A percentile compares a stretch with the other conserved stretches of the same genome.
phyloP scores from a whole-genome alignment of 2,797 vertebrate genomes.

The Phoebastria nigripes region DNA sequence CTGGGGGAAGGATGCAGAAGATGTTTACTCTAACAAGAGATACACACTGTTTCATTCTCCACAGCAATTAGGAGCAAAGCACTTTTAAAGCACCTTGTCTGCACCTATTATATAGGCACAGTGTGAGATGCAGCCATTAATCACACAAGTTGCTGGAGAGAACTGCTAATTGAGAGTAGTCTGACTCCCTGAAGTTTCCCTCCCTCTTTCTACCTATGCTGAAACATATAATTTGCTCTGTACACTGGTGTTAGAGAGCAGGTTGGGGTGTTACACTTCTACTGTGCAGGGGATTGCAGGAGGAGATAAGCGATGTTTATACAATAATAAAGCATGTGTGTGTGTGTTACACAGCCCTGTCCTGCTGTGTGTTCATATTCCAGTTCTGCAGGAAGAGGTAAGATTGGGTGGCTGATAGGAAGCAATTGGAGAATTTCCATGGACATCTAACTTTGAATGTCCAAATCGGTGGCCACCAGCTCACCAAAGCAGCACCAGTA shows the following conservation, averaged over 20 bases:
- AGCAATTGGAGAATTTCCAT: neutral
- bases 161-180: slow-evolving; percentile 14
- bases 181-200: neutral
- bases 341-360: neutral
- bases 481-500: neutral
- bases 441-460: neutral
- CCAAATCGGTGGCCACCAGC: neutral
- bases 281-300: neutral
- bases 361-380: neutral
- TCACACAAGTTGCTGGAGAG: slow-evolving; percentile 41
- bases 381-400: neutral
- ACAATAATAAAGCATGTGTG: neutral
- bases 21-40: neutral
- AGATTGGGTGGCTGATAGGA: neutral
- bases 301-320: neutral
- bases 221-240: neutral
- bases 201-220: neutral
- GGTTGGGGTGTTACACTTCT: neutral
- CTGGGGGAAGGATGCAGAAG: neutral
- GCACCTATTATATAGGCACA: neutral
- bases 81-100: neutral
- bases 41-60: neutral
- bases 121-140: slow-evolving; percentile 35
- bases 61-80: slow-evolving; percentile 1
- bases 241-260: neutral